Evolutionary conservation across 2,797 vertebrate genomes (phyloP), one percentile per base, ranked within the genome.

Genomic region (Chromis chromis): DNA sequence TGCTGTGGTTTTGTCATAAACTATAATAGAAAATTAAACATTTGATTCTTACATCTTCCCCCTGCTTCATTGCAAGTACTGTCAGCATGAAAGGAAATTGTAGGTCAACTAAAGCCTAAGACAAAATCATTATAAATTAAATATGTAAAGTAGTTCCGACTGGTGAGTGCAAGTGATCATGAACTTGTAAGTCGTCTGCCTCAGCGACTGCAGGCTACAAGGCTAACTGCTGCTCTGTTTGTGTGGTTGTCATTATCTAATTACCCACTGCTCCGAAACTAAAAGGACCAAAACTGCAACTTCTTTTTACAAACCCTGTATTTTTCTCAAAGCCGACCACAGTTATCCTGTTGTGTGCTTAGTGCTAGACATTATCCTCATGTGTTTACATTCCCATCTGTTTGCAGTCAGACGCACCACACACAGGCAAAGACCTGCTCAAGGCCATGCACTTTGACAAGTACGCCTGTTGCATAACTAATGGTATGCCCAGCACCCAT

Each of bases 311-410:
- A 39, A 80, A 60, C 63, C 63, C 64, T 81, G n/a, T 74, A 60
- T 85, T 89, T 86, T 81, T 58, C 78, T 83, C 66, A 52, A 52
- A 36, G 6, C 16, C 16, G 6, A 19, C 42, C 44, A 42, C n/a
- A 74, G 50, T 82, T 63, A 85, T 78, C 72, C 62, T 42, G 50
- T 72, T 83, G 82, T 85, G 84, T 81, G 76, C 84, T 83, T 68
- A 83, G 78, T 17, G 49, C 71, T 39, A 80, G 71, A 78, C 70
- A 60, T 85, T 68, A 76, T 48, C 54, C 60, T 4, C 13, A 56
- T 73, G 55, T 92, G 86, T 90, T 91, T 91, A 84, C 88, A 88
- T 91, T 86, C 82, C 82, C 85, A 76, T 89, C 79, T 80, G 88
- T 85, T 86, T 88, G 80, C 84, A 86, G 77, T 78, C 79, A 87